Evolutionary conservation across 2,113 vertebrate genomes (phyloP).

Genomic region (Hypocryptadius cinnamomeus): DNA sequence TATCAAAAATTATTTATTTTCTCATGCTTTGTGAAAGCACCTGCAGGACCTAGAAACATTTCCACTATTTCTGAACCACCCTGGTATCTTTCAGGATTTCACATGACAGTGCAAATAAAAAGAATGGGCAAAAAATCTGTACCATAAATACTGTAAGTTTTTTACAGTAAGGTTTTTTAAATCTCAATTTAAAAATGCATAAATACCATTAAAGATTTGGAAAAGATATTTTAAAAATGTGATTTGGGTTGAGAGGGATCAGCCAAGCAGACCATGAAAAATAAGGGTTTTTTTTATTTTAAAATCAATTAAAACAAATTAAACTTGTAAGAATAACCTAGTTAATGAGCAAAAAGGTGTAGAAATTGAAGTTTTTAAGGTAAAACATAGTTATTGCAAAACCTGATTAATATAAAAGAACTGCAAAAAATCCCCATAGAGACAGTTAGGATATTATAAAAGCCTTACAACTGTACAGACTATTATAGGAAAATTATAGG

Average conservation of each 20-base stretch:
- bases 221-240: background rate
- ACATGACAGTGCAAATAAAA: background rate
- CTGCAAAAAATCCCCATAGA: background rate
- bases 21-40: background rate
- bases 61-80: background rate
- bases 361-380: background rate
- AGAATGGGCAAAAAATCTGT: background rate
- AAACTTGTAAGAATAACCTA: background rate
- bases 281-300: background rate
- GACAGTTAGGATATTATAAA: background rate
- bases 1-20: background rate
- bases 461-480: background rate
- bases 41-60: background rate
- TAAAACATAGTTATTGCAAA: accelerated
- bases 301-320: background rate
- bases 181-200: background rate
- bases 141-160: background rate
- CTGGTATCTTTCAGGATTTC: background rate
- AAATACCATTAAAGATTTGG: background rate
- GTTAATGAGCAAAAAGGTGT: background rate
- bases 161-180: background rate
- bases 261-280: background rate
- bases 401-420: background rate
- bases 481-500: background rate
- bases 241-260: background rate